Base-by-base conservation (phyloP, 2,113 vertebrate genomes). In the Ifrita kowaldi region DNA sequence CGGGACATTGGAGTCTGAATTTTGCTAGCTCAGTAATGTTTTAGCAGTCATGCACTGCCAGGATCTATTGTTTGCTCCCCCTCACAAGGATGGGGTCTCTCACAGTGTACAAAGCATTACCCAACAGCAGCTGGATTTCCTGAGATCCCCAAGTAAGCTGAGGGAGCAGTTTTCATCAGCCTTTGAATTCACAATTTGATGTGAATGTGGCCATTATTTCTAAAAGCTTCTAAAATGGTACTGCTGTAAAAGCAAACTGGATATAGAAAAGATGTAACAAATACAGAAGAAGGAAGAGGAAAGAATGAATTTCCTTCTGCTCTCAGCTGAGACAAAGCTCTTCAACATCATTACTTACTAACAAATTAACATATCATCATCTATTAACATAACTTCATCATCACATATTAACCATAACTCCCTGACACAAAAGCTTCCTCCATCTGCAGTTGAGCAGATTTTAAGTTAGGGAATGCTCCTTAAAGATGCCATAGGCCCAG, bases 21-120 rank as follows among this genome's bases (percentile, higher is more conserved):
- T 96, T 87, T 92, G 78, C 95, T 77, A 94, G 88, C 95, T 97
- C 96, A 94, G 96, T 90, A 88, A 96, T 95, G 87, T 92, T 96
- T 85, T 83, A 96, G 93, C 86, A 87, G 86, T 78, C 84, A 91
- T 95, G 91, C 37, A 59, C 67, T 84, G 71, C 94, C 79, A 73
- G 84, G 84, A 96, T 91, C 77, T 67, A 24, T 85, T 93, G 94
- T 91, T 95, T 94, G 79, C 74, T 94, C 92, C 87, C 85, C 50
- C 92, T 96, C 93, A 89, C 73, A 96, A 93, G 76, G 69, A 81
- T 39, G 35, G 44, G 75, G 37, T 68, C 63, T 95, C 91, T 95
- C 94, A 47, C 69, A 89, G 96, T 70, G 86, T 35, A 87, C 80
- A 96, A 94, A 96, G 89, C 87, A 94, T 65, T 87, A 89, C 73